Percentiles rank a stretch among this genome's conserved stretches.
Evolutionary conservation across 1,140 invertebrate genomes (phyloP).

Genomic region (Oryctes rhinoceros): DNA sequence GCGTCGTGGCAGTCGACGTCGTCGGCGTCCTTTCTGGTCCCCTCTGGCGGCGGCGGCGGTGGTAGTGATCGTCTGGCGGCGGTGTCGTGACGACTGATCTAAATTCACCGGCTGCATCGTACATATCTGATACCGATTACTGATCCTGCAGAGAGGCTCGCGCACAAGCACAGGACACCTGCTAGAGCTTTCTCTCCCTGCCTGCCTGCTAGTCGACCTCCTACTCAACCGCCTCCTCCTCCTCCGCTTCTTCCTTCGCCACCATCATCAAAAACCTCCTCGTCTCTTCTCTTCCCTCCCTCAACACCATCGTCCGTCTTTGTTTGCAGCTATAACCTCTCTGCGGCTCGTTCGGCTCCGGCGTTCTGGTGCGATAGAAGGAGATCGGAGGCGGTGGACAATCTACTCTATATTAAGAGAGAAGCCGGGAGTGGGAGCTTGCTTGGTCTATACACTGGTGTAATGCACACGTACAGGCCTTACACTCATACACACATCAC

Average conservation of each 20-base stretch:
- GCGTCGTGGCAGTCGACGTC: not conserved
- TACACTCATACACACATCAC: not conserved
- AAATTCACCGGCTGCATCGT: conserved; percentile 53
- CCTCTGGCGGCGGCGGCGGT: conserved; percentile 8
- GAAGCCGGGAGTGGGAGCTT: not conserved
- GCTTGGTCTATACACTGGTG: not conserved
- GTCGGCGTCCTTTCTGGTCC: not conserved
- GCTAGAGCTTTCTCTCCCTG: conserved; percentile 47
- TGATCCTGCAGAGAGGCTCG: conserved; percentile 52
- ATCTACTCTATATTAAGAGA: conserved; percentile 32
- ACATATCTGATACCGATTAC: conserved; percentile 57
- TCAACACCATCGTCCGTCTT: conserved; percentile 8
- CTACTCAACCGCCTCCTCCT: not conserved
- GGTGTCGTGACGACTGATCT: conserved; percentile 53
- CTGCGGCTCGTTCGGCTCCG: not conserved
- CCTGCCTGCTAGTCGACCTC: conserved; percentile 14
- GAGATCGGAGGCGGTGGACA: conserved; percentile 4
- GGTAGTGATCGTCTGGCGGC: conserved; percentile 42
- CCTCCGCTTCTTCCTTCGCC: not conserved
- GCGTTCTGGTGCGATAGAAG: not conserved
- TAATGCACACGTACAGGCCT: conserved; percentile 3
- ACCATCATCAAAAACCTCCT: not conserved
- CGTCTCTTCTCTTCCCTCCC: not conserved
- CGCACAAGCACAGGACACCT: conserved; percentile 58
- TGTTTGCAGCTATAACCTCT: not conserved